Evolutionary conservation across 92 coral and sea anemone genomes (phyloP).

Genomic region (Porites rus): DNA sequence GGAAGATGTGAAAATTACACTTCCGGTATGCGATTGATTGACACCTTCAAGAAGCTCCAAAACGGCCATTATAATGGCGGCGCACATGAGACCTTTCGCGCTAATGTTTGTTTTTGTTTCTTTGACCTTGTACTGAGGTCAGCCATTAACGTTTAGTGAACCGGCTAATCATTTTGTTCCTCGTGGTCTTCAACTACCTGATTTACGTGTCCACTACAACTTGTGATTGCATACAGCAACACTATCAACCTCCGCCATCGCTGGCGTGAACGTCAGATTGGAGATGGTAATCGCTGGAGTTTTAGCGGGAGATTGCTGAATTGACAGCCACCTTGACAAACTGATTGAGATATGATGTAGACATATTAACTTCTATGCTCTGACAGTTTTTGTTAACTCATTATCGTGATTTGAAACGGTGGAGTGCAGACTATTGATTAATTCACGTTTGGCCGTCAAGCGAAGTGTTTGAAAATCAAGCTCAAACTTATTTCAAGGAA

Average conservation of each 20-base stretch:
- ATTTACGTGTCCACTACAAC: no score
- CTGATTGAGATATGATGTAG: conserved; percentile 14
- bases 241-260: not conserved
- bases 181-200: not conserved
- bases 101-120: not conserved
- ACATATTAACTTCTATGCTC: conserved; percentile 3
- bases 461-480: not conserved
- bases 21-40: conserved; percentile 53
- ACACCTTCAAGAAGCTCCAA: not conserved
- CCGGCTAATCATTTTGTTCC: conserved; percentile 8
- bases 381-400: not conserved
- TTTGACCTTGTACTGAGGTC: conserved; percentile 8
- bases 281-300: conserved; percentile 3
- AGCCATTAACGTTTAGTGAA: conserved; percentile 6
- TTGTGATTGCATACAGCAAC: not conserved
- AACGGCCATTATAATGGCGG: conserved; percentile 15
- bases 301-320: not conserved
- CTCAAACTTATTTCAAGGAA: not conserved
- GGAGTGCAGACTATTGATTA: not conserved
- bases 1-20: not conserved
- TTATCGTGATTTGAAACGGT: conserved; percentile 2
- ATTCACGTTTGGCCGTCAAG: not conserved
- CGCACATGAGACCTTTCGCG: not conserved
- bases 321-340: conserved; percentile 5
- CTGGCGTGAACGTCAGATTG: not conserved